Evolutionary conservation across 1,140 invertebrate genomes (phyloP).

Genomic region (Heliconius melpomene): DNA sequence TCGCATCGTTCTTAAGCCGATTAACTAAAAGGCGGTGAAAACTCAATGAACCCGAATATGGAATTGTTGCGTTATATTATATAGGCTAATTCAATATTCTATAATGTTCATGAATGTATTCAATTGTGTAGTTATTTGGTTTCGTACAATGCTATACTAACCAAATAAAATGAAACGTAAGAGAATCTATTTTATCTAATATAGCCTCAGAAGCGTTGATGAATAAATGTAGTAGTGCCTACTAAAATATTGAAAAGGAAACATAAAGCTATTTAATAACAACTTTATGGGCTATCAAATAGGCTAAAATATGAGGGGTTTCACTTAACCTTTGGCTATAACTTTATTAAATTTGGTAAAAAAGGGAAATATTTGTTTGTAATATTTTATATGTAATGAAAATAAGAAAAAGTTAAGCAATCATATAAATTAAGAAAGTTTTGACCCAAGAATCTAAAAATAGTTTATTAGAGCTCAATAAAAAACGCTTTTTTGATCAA

Average conservation of each 20-base stretch:
- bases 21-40: constrained; percentile 70
- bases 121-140: not conserved
- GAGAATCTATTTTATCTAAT: not conserved
- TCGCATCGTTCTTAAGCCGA: constrained; percentile 59
- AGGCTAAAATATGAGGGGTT: constrained; percentile 34
- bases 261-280: constrained; percentile 50
- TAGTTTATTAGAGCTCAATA: not conserved
- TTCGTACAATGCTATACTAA: not conserved
- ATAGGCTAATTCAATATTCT: not conserved
- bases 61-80: constrained; percentile 9
- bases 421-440: not conserved
- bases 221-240: constrained; percentile 38
- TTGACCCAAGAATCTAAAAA: not conserved
- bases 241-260: constrained; percentile 46
- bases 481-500: not conserved
- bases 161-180: not conserved
- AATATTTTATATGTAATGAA: not conserved
- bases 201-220: not conserved
- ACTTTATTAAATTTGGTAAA: constrained; percentile 16
- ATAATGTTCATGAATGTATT: not conserved
- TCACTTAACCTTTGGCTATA: constrained; percentile 28
- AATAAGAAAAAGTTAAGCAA: not conserved
- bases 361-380: not conserved
- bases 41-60: constrained; percentile 64
- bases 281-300: constrained; percentile 52